phyloP scores from a whole-genome alignment of 2,113 vertebrate genomes.

The Podilymbus podiceps region DNA sequence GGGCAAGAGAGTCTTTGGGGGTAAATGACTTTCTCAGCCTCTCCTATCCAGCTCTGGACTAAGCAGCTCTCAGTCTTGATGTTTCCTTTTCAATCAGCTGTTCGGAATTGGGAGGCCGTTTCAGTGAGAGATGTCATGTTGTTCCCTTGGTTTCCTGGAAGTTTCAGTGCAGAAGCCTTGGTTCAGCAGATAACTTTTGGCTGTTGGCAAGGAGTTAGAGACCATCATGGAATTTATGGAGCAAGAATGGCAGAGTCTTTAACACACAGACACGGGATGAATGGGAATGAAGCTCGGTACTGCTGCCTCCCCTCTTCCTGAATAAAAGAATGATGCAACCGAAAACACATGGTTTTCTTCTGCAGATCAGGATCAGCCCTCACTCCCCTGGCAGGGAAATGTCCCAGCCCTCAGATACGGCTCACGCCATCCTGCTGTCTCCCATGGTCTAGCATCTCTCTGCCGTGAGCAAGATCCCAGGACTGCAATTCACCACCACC shows the following conservation, averaged over 20 bases:
- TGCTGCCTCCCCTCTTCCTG: neutral
- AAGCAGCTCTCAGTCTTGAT: neutral
- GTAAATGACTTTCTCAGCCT: neutral
- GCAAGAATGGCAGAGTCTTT: neutral
- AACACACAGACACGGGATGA: neutral
- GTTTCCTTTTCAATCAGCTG: neutral
- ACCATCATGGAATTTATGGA: neutral
- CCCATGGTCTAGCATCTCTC: neutral
- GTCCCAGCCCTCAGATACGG: neutral
- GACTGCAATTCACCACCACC: neutral
- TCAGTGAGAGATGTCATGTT: neutral
- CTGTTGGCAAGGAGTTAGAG: neutral
- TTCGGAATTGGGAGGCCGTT: neutral
- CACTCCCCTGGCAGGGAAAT: neutral
- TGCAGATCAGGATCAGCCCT: neutral
- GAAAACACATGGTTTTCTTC: neutral
- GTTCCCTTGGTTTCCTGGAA: neutral
- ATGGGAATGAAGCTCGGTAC: neutral
- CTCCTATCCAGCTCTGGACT: neutral
- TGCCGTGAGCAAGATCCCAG: neutral
- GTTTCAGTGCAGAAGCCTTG: constrained; percentile 9
- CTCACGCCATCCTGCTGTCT: neutral
- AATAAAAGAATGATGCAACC: neutral
- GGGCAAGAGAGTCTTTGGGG: neutral
- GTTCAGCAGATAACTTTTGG: constrained; percentile 36